These are phyloP conservation scores for Pelodiscus sinensis DNA, from an alignment of 2,113 vertebrate species.

Conservation along the genomic window DNA sequence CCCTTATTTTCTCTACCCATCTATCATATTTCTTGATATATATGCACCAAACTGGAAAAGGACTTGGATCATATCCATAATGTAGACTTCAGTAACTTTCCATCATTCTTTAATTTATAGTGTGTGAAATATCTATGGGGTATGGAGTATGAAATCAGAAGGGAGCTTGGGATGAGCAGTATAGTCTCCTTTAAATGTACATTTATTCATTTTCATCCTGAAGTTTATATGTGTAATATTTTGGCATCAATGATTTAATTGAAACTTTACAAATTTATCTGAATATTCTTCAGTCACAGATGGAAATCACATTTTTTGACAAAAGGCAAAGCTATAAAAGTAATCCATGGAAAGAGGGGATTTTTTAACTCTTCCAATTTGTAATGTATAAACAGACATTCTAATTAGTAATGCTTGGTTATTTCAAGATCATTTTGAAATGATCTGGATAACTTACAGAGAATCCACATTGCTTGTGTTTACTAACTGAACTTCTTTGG, in stretches of 20 bases:
- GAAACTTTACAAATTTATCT: conserved; percentile 30
- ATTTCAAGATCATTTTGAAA: no score
- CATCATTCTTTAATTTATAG: neutral
- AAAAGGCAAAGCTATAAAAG: neutral
- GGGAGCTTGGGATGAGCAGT: neutral
- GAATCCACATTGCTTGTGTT: no score
- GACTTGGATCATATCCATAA: neutral
- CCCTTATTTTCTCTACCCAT: neutral
- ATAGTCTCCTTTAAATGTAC: neutral
- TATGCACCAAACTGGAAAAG: neutral
- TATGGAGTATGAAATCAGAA: neutral
- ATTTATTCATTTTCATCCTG: neutral
- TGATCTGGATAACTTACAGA: no score
- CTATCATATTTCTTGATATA: neutral
- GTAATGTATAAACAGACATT: neutral
- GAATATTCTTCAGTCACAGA: neutral
- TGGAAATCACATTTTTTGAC: neutral
- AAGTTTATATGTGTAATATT: neutral
- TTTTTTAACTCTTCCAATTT: neutral
- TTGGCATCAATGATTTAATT: neutral
- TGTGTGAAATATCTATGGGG: neutral
- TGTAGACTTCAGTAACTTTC: neutral
- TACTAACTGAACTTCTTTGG: no score
- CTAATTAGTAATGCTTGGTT: neutral
- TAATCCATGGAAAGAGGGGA: neutral